Evolutionary conservation across 2,113 vertebrate species (phyloP).

Genomic region (Pogonocichla stellata): DNA sequence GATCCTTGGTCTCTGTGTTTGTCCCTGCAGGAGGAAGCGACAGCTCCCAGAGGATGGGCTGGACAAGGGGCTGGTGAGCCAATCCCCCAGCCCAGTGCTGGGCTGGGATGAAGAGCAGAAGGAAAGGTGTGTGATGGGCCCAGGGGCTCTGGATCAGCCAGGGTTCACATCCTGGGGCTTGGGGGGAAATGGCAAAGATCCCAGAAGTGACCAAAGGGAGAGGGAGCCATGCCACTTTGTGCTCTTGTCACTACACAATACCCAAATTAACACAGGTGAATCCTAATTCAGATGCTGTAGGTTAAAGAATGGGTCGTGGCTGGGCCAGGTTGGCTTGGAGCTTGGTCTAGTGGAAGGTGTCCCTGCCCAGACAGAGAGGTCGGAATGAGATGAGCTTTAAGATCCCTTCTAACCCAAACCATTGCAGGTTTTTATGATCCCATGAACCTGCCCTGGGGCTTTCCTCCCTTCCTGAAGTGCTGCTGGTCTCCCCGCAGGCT

Average conservation of each 20-base stretch:
- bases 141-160: accelerated
- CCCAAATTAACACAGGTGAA: not conserved
- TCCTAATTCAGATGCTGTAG: not conserved
- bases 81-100: conserved; percentile 44
- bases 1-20: accelerated
- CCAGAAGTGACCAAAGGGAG: not conserved
- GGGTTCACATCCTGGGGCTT: accelerated
- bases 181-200: not conserved
- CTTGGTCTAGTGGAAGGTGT: not conserved
- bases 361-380: not conserved
- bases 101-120: conserved; percentile 37
- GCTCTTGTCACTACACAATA: no score
- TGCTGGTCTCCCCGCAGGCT: conserved; percentile 33
- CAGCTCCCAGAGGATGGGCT: conserved; percentile 32
- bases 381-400: not conserved
- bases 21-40: conserved; percentile 52
- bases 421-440: not conserved
- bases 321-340: not conserved
- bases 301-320: not conserved
- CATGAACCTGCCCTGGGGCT: not conserved
- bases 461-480: accelerated
- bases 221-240: not conserved
- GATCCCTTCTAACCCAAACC: not conserved
- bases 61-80: conserved; percentile 2
- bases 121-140: not conserved